phyloP scores from a whole-genome alignment of 92 coral and sea anemone species.

The Porites lobata region DNA sequence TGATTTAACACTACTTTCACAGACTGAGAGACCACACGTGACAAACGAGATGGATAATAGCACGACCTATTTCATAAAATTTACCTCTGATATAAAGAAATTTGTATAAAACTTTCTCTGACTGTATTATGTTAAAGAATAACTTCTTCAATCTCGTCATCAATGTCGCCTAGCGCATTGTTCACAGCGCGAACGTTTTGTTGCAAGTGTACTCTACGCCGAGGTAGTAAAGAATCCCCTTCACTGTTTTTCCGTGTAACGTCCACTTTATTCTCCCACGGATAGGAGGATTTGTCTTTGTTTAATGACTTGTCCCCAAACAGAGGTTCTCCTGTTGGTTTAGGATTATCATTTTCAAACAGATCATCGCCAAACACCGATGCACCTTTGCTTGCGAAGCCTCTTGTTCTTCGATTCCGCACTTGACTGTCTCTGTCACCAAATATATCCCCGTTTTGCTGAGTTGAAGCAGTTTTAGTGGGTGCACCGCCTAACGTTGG shows the following conservation, averaged over 20 bases:
- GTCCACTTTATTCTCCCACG: slow-evolving; percentile 85
- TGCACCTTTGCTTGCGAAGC: slow-evolving; percentile 30
- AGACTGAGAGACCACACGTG: neutral
- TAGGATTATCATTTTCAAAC: slow-evolving; percentile 68
- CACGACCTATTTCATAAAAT: neutral
- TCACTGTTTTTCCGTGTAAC: slow-evolving; percentile 33
- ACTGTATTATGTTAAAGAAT: slow-evolving; percentile 62
- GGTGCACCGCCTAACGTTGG: slow-evolving; percentile 70
- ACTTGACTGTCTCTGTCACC: slow-evolving; percentile 48
- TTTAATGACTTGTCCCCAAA: slow-evolving; percentile 60
- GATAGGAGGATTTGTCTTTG: slow-evolving; percentile 60
- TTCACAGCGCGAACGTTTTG: slow-evolving; percentile 78
- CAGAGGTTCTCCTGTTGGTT: slow-evolving; percentile 44
- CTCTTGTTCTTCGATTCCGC: slow-evolving; percentile 66
- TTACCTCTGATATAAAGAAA: neutral
- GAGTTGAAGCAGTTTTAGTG: slow-evolving; percentile 25
- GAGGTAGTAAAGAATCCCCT: slow-evolving; percentile 77
- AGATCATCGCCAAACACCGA: slow-evolving; percentile 83
- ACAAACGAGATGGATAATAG: neutral
- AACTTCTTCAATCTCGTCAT: slow-evolving; percentile 96
- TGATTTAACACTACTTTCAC: neutral
- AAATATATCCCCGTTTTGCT: slow-evolving; percentile 54
- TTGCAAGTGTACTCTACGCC: slow-evolving; percentile 63
- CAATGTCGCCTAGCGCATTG: slow-evolving; percentile 79
- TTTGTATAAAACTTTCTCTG: neutral